Evolutionary conservation across 2,797 vertebrate genomes (phyloP).

Genomic region (Gymnoscopelus microlampas): DNA sequence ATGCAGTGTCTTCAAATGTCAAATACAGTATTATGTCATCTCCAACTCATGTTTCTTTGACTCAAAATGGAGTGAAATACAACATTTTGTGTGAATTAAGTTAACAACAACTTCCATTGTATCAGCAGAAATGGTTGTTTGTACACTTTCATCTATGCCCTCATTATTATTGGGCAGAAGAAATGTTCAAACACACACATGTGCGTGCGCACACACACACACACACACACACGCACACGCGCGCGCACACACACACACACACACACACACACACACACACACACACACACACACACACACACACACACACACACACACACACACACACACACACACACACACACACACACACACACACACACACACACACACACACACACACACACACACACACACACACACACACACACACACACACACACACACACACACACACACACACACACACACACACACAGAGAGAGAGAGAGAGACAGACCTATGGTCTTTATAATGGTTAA

Average conservation of each 20-base stretch:
- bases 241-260: slow-evolving; percentile 7
- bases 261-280: slow-evolving; percentile 2
- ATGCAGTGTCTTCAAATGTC: no score
- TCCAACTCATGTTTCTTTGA: no score
- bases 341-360: not conserved
- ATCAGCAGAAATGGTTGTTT: not conserved
- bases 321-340: not conserved
- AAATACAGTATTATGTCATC: no score
- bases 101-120: not conserved
- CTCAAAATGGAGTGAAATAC: no score
- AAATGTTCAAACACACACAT: not conserved
- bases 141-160: not conserved
- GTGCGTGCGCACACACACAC: slow-evolving; percentile 15
- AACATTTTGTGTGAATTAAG: no score
- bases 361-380: slow-evolving; percentile 7
- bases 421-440: slow-evolving; percentile 4
- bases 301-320: not conserved
- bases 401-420: slow-evolving; percentile 21
- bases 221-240: slow-evolving; percentile 20
- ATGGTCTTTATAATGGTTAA: slow-evolving; percentile 9
- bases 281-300: no score
- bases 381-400: slow-evolving; percentile 20
- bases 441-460: slow-evolving; percentile 1
- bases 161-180: not conserved
- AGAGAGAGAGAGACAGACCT: no score